These are phyloP conservation scores for Spilogale gracilis DNA, from an alignment of 2,113 vertebrate genomes.

Conservation along the genomic window DNA sequence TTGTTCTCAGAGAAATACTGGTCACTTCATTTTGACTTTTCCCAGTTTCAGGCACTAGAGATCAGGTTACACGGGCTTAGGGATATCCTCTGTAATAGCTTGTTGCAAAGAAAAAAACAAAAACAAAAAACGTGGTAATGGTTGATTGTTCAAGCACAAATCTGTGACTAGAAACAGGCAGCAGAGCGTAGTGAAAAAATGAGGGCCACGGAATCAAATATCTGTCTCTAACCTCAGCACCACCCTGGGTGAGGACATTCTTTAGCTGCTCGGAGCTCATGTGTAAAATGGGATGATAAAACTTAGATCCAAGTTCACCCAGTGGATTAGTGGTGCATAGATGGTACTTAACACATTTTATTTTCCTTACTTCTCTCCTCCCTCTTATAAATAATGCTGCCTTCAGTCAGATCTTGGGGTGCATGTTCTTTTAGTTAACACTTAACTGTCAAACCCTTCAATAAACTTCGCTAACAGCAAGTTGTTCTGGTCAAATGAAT, in stretches of 20 bases:
- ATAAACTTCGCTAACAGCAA: not conserved
- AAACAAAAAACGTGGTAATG: not conserved
- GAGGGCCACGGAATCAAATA: not conserved
- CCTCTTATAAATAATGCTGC: not conserved
- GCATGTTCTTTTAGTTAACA: not conserved
- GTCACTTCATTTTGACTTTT: not conserved
- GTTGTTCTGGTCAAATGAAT: not conserved
- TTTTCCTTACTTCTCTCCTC: not conserved
- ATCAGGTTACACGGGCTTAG: not conserved
- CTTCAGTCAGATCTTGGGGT: not conserved
- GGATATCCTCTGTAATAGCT: not conserved
- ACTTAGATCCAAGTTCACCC: not conserved
- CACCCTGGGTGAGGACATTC: not conserved
- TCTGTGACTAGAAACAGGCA: not conserved
- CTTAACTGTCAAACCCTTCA: not conserved
- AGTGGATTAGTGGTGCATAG: not conserved
- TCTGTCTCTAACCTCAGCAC: not conserved
- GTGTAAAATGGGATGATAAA: not conserved
- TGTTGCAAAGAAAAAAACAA: not conserved
- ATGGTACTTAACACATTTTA: not conserved
- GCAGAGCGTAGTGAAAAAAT: not conserved
- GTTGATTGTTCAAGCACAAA: not conserved
- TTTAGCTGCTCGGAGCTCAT: not conserved
- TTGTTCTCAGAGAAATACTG: not conserved
- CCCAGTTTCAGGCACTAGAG: not conserved